Percentiles rank a stretch among this genome's conserved stretches.
Conservation (phyloP, 2,113 vertebrate species). For the Phylloscopus whistleri region DNA sequence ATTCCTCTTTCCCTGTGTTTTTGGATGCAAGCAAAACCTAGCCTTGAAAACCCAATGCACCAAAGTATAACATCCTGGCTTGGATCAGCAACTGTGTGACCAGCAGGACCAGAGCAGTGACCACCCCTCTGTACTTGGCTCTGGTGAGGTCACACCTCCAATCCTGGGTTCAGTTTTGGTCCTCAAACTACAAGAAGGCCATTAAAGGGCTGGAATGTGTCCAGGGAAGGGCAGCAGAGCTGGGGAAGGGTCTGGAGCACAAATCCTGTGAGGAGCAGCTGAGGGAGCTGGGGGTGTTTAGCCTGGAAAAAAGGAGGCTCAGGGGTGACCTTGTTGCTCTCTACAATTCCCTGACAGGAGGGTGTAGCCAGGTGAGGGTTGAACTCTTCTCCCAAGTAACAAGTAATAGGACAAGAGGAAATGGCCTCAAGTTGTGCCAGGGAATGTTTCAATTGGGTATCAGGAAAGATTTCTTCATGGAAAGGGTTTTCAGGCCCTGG, state of each 20-base stretch:
- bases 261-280: accelerated
- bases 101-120: background rate
- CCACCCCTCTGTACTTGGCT: background rate
- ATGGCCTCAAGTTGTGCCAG: background rate
- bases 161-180: background rate
- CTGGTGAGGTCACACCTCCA: background rate
- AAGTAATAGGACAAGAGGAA: background rate
- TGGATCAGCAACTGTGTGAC: background rate
- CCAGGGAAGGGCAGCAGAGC: background rate
- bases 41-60: background rate
- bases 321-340: background rate
- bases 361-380: background rate
- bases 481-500: background rate
- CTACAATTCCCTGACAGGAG: background rate
- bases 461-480: background rate
- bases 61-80: background rate
- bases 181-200: background rate
- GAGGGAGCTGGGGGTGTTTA: background rate
- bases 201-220: background rate
- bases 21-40: background rate
- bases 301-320: background rate
- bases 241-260: background rate
- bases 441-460: background rate
- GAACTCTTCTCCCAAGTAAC: background rate
- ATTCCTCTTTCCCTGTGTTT: background rate